Evolutionary conservation across 2,113 vertebrate species (phyloP).

Genomic region (Sebastes fasciatus): DNA sequence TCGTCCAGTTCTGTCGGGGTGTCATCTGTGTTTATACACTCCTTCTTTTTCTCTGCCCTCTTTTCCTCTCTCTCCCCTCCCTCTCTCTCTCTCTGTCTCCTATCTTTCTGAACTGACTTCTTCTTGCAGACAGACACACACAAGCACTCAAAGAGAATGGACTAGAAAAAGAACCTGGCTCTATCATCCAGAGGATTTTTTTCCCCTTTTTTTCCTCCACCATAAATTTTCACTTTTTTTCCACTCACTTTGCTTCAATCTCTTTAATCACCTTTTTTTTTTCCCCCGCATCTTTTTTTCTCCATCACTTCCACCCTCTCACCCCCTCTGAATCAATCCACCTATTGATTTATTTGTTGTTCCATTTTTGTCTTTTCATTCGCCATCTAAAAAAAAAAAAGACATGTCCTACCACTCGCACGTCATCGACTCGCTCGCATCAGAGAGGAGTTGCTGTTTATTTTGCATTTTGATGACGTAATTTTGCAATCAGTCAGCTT

Average conservation of each 20-base stretch:
- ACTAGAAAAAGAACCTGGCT: conserved; percentile 62
- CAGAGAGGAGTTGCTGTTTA: conserved; percentile 27
- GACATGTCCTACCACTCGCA: conserved; percentile 32
- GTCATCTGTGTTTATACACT: conserved; percentile 72
- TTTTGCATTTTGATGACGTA: conserved; percentile 48
- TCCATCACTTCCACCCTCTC: conserved; percentile 28
- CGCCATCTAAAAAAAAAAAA: conserved; percentile 20
- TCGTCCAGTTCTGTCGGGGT: conserved; percentile 56
- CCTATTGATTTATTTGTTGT: conserved; percentile 51
- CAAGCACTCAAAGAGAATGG: conserved; percentile 77
- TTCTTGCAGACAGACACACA: conserved; percentile 73
- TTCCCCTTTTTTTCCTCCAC: conserved; percentile 29
- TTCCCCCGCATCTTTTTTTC: not conserved
- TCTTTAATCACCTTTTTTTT: conserved; percentile 25
- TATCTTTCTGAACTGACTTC: conserved; percentile 58
- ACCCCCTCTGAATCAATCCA: conserved; percentile 43
- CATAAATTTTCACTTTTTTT: conserved; percentile 55
- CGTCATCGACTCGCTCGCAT: conserved; percentile 34
- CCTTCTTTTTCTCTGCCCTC: conserved; percentile 46
- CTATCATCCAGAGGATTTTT: conserved; percentile 63
- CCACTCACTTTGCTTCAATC: conserved; percentile 24
- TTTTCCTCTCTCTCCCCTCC: conserved; percentile 34
- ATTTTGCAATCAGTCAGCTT: conserved; percentile 18
- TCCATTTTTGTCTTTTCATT: conserved; percentile 36
- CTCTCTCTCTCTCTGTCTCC: conserved; percentile 30